phyloP scores from a whole-genome alignment of 2,888 invertebrate genomes.

The Drosophila trichaetosa region DNA sequence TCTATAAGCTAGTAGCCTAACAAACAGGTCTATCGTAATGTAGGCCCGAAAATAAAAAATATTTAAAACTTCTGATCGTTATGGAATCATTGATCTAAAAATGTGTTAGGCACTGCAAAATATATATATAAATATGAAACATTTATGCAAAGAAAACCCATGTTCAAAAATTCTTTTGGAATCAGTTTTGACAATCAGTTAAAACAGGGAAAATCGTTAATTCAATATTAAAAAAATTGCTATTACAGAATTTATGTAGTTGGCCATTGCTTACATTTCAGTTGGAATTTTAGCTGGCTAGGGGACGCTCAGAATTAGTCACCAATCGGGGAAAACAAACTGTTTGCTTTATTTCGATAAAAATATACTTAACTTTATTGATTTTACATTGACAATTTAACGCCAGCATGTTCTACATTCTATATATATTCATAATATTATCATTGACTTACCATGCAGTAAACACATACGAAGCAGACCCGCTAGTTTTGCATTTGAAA shows the following conservation, averaged over 20 bases:
- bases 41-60: not conserved
- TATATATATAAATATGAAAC: not conserved
- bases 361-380: not conserved
- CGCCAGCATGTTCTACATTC: not conserved
- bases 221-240: not conserved
- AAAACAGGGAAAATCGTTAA: not conserved
- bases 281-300: not conserved
- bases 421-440: not conserved
- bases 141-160: not conserved
- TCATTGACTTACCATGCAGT: not conserved
- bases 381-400: constrained; percentile 2
- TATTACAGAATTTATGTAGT: not conserved
- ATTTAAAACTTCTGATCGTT: not conserved
- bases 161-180: not conserved
- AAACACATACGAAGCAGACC: not conserved
- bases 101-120: not conserved
- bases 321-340: not conserved
- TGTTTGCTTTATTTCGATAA: not conserved
- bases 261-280: not conserved
- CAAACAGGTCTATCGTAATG: not conserved
- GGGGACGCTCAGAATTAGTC: not conserved
- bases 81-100: not conserved
- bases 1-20: not conserved
- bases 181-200: not conserved
- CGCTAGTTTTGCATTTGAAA: constrained; percentile 33